phyloP scores from a whole-genome alignment of 64 coral and sea anemone genomes.

The Montipora sp. region DNA sequence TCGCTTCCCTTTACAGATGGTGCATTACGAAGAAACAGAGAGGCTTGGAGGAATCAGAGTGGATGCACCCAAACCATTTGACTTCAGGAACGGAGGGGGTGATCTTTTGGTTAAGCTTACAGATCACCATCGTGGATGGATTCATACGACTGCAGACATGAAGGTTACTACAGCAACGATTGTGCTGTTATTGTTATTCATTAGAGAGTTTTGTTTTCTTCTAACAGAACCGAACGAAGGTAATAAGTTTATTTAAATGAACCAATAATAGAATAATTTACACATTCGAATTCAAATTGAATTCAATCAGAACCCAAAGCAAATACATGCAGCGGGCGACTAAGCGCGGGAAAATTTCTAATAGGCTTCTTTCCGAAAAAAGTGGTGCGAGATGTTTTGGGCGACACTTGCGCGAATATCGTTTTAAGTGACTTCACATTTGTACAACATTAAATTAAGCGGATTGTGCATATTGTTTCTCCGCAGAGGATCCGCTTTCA shows the following conservation, averaged over 20 bases:
- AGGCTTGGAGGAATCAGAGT: slow-evolving; percentile 38
- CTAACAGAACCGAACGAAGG: too few relatives aligned
- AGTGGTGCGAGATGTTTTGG: too few relatives aligned
- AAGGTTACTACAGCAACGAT: not conserved
- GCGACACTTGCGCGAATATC: too few relatives aligned
- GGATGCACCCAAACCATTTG: slow-evolving; percentile 57
- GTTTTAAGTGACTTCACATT: too few relatives aligned
- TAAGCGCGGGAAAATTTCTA: too few relatives aligned
- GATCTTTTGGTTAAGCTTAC: slow-evolving; percentile 51
- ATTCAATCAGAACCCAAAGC: too few relatives aligned
- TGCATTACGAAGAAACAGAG: slow-evolving; percentile 69
- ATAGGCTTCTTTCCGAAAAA: too few relatives aligned
- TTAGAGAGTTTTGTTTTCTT: too few relatives aligned
- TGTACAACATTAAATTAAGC: too few relatives aligned
- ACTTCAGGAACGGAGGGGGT: slow-evolving; percentile 69
- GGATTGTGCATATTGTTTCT: not conserved
- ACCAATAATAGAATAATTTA: not conserved
- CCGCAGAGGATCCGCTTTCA: slow-evolving; percentile 67
- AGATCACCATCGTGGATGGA: not conserved
- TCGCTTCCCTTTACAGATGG: not conserved
- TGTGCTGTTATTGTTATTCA: too few relatives aligned
- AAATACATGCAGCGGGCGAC: too few relatives aligned
- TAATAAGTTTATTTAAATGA: not conserved
- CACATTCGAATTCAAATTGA: too few relatives aligned
- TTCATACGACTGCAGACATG: not conserved